Percentiles rank a stretch among this genome's conserved stretches.
Evolutionary conservation across 2,888 invertebrate genomes (phyloP).

Genomic region (Anaspis maculata): DNA sequence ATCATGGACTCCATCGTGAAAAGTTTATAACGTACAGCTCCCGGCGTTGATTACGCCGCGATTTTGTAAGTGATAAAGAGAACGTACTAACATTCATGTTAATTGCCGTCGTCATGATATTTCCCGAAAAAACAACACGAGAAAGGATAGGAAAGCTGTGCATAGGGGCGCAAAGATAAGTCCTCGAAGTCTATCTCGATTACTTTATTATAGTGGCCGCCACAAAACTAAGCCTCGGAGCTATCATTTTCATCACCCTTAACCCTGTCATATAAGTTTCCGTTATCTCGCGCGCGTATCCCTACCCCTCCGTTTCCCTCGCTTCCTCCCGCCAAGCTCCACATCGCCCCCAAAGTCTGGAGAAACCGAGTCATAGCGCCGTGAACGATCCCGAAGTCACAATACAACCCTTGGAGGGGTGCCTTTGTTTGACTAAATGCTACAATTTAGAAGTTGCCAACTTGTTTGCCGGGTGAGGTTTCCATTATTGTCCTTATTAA

Average conservation of each 20-base stretch:
- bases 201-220: conserved; percentile 36
- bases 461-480: conserved; percentile 40
- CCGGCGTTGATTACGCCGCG: no score
- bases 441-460: conserved; percentile 43
- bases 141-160: background rate
- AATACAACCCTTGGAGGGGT: conserved; percentile 34
- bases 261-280: conserved; percentile 46
- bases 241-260: conserved; percentile 45
- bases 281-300: conserved; percentile 34
- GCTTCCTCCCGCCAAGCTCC: no score
- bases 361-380: conserved; percentile 19
- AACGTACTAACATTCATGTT: no score
- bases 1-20: no score
- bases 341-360: conserved; percentile 14
- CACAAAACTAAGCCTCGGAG: conserved; percentile 35
- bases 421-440: conserved; percentile 43
- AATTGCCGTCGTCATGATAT: no score
- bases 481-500: conserved; percentile 43
- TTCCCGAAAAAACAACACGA: conserved; percentile 1
- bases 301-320: conserved; percentile 15
- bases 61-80: no score
- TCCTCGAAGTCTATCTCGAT: conserved; percentile 31
- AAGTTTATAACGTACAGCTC: no score
- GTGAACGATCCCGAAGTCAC: conserved; percentile 32
- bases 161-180: conserved; percentile 11